phyloP scores from a whole-genome alignment of 2,113 vertebrate species.

The Pterocles orientalis region DNA sequence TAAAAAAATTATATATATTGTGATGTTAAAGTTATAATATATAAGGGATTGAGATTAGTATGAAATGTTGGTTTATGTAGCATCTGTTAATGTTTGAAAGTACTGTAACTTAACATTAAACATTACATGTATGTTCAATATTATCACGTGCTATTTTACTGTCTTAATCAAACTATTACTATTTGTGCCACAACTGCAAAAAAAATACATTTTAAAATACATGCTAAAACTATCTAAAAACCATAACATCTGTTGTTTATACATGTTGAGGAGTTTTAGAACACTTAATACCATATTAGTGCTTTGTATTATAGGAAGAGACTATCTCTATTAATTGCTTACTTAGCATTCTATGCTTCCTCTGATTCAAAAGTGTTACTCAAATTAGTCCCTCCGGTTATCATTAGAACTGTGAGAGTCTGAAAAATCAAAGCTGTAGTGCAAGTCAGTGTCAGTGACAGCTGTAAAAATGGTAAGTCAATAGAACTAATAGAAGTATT shows the following conservation, averaged over 20 bases:
- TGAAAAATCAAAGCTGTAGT: slow-evolving; percentile 53
- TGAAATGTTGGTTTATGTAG: background rate
- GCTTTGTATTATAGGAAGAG: background rate
- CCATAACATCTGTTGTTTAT: background rate
- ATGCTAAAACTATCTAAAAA: background rate
- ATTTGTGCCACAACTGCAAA: background rate
- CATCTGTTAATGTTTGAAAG: background rate
- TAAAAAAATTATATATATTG: background rate
- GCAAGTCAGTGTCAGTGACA: slow-evolving; percentile 43
- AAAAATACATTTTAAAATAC: background rate
- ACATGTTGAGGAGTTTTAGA: background rate
- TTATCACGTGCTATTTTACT: background rate
- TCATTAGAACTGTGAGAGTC: slow-evolving; percentile 45
- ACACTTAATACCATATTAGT: background rate
- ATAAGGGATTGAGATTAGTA: background rate
- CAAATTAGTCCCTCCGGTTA: slow-evolving; percentile 58
- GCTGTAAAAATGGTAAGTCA: slow-evolving; percentile 42
- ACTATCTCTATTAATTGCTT: slow-evolving; percentile 39
- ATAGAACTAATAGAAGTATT: slow-evolving; percentile 23
- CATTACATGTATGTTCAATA: background rate
- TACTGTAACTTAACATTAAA: background rate
- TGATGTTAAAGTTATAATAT: background rate
- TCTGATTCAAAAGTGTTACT: slow-evolving; percentile 41
- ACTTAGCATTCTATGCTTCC: slow-evolving; percentile 18
- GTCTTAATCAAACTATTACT: background rate